phyloP scores from a whole-genome alignment of 2,888 invertebrate genomes.

The Congeria kusceri region DNA sequence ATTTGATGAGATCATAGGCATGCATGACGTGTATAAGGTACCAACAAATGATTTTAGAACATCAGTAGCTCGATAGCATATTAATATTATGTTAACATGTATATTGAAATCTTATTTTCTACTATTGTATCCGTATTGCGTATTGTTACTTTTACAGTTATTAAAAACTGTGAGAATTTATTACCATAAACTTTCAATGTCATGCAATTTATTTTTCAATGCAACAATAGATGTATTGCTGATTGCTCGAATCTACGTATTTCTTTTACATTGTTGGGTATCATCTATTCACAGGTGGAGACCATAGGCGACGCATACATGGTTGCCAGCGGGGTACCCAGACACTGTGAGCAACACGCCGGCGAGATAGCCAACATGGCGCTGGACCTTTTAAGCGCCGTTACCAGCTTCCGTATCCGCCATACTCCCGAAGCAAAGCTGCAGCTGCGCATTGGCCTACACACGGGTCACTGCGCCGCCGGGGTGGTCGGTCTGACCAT shows the following conservation, averaged over 20 bases:
- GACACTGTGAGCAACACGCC: slow-evolving; percentile 79
- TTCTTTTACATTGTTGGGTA: too few species aligned
- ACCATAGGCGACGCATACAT: slow-evolving; percentile 84
- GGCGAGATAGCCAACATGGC: slow-evolving; percentile 84
- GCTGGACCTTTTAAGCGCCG: slow-evolving; percentile 81
- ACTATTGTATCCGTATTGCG: too few species aligned
- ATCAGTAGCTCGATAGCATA: too few species aligned
- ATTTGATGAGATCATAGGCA: slow-evolving; percentile 83
- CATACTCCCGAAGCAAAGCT: slow-evolving; percentile 79
- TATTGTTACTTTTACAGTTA: too few species aligned
- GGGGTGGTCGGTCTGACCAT: slow-evolving; percentile 82
- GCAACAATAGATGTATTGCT: too few species aligned
- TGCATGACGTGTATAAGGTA: slow-evolving; percentile 83
- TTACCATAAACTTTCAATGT: too few species aligned
- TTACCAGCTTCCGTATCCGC: slow-evolving; percentile 79
- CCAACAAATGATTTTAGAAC: too few species aligned
- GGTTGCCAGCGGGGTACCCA: slow-evolving; percentile 82
- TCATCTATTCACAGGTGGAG: slow-evolving; percentile 80
- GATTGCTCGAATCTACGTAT: too few species aligned
- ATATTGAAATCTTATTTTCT: too few species aligned
- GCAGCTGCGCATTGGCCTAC: slow-evolving; percentile 80
- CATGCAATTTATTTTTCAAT: too few species aligned
- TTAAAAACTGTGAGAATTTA: too few species aligned
- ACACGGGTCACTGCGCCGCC: slow-evolving; percentile 83
- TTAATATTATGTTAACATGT: too few species aligned